Evolutionary conservation across 2,888 invertebrate species (phyloP), one percentile per base, ranked within the genome.

Genomic region (Galeopsomyia nigrocyanea): DNA sequence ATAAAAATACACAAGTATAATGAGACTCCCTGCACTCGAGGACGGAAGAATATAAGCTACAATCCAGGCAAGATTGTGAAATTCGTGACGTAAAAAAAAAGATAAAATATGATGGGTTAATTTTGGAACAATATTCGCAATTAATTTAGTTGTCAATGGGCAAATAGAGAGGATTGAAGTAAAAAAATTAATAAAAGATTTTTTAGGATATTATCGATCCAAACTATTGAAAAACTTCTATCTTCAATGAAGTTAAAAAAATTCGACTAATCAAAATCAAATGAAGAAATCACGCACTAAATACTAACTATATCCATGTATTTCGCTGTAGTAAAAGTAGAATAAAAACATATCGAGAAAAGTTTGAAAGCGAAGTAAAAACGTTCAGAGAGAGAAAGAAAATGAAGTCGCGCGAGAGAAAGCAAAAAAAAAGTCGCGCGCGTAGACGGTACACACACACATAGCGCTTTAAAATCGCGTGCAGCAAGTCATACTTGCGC

Each of bases 361-460:
- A 31, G 39, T 7, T 31, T 10, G 39, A 39, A 39, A 46, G 22
- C 19, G n/a, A 53, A n/a, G 16, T 21, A 3, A 14, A n/a, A 19
- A 5, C 22, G 53, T 1, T 5, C 13, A 49, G 16, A 39, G n/a
- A 17, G 14, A 53, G 58, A 17, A 26, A 49, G 50, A 19, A 53
- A 60, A 39, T 46, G 7, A 0, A 26, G 56, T 3, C 6, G 14
- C 16, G n/a, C 26, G n/a, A n/a, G n/a, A n/a, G n/a, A n/a, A n/a
- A n/a, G n/a, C n/a, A n/a, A 16, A 66, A 47, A 21, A 6, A n/a
- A 51, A 16, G 53, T 64, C 49, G 39, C 39, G 39, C 13, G 13
- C 39, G 58, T 61, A 71, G 71, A 66, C 71, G 61, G 61, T 71
- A 71, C 71, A 71, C 71, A 66, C 10, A 71, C 71, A 71, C 71